Base-by-base conservation (phyloP, 2,113 vertebrate species). In the Prunella fulvescens region DNA sequence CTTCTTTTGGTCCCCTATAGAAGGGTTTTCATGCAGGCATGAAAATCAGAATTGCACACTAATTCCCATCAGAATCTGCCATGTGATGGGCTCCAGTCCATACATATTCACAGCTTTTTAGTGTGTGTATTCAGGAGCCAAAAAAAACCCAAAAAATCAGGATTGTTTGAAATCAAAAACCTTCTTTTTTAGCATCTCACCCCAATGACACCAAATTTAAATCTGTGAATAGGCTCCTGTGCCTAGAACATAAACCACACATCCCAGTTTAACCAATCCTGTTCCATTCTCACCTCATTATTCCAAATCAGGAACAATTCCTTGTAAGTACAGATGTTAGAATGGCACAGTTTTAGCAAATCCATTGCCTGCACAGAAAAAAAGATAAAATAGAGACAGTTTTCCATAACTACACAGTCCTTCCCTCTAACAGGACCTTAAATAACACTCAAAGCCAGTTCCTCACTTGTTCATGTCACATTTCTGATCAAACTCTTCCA, bases 251-350 rank as follows among this genome's bases (percentile, higher is more conserved):
- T 10, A 48, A 76, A 50, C 35, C 28, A 74, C 28, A 7, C 26
- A 14, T 57, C 70, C 35, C 73, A 45, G 5, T 33, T 80, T 6
- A 64, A 64, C 39, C 40, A 65, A 45, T 13, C 22, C 61, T 35
- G 19, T 8, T 65, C 64, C 61, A 12, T 28, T 92, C 97, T 93
- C 91, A 98, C 98, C 97, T 97, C 33, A 0, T 67, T 62, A 40
- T 98, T 95, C 98, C 98, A 98, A 7, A 23, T 78, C 54, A 98
- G 82, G 92, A 98, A 98, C 13, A 98, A 56, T 66, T 98, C 98
- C 70, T 79, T 95, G 90, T 98, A 98, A 47, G 54, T 11, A 39
- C 98, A 98, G 76, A 98, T 64, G 81, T 97, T 96, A 50, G 92
- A 26, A 60, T 98, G 98, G 48, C 35, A 31, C 37, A 98, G 93